A percentile compares a stretch with the other conserved stretches of the same genome.
Conservation (phyloP, 2,797 vertebrate genomes). For the Phoebastria nigripes region DNA sequence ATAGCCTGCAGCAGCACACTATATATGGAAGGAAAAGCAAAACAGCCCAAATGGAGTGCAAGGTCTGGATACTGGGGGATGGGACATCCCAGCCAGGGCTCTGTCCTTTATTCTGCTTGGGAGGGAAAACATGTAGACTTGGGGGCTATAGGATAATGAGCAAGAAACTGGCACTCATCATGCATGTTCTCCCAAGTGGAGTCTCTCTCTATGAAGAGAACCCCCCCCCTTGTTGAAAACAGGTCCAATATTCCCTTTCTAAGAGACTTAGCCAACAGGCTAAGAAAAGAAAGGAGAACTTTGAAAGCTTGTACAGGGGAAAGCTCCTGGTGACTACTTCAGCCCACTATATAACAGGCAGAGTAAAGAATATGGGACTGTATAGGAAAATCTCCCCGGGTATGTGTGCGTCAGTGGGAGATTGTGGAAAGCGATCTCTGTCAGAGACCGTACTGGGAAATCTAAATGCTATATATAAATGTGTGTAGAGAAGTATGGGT, state of each 20-base stretch:
- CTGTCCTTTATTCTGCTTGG: background rate
- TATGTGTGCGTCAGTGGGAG: background rate
- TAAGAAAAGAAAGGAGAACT: conserved; percentile 33
- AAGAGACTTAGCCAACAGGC: background rate
- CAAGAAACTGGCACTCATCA: background rate
- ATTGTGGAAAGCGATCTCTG: background rate
- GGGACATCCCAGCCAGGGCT: conserved; percentile 34
- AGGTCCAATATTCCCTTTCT: background rate
- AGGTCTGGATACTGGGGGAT: conserved; percentile 54
- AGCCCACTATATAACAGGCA: background rate
- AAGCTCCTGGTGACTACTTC: background rate
- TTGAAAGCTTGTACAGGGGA: background rate
- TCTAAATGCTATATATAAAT: background rate
- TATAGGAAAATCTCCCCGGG: conserved; percentile 7
- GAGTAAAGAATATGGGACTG: background rate
- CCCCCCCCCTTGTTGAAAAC: background rate
- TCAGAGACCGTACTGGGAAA: background rate
- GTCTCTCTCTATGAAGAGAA: background rate
- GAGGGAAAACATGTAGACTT: background rate
- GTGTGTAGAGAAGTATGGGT: background rate
- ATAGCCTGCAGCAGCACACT: conserved; percentile 78
- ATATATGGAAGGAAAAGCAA: conserved; percentile 80
- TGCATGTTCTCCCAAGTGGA: background rate
- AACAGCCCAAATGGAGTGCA: conserved; percentile 64
- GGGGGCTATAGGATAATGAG: background rate